Evolutionary conservation across 2,797 vertebrate species (phyloP), one percentile per base, ranked within the genome.

Genomic region (Chelmon rostratus): DNA sequence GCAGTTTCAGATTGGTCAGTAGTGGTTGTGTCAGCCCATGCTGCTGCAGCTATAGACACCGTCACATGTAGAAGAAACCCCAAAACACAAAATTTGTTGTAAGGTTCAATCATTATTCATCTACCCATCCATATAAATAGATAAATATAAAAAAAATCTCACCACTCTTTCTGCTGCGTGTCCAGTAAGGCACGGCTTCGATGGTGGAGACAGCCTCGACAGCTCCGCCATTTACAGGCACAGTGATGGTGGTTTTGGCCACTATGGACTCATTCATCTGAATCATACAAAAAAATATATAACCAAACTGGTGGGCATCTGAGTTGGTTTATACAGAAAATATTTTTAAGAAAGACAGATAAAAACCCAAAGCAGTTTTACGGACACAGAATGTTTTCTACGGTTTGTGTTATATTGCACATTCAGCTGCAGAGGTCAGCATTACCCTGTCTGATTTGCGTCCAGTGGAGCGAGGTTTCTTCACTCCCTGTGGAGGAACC

Each of bases 251-350:
- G 44, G 97, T 98, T 94, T 97, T 98, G 23, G 97, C 94, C 59
- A 98, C 96, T 69, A 98, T 96, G 28, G 97, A 98, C 68, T 98
- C 97, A 47, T 99, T 98, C 19, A 93, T 95, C 97, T 99, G 62
- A 75, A 82, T 68, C 4, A 61, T 10, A 73, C 3, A 33, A 40
- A 67, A 15, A 10, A 37, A 44, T 50, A 76, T 52, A n/a, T 23
- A 68, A 46, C 12, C 6, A 86, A 72, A 61, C 7, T 23, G 4
- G 21, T 15, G 5, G 7, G 49, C 6, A 40, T 69, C 65, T 38
- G 2, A 53, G 16, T 6, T 67, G n/a, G 5, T 28, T 35, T 12
- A n/a, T 1, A 21, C 13, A 31, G 7, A 33, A 18, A 47, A 47
- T 8, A 1, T 21, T 8, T 28, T 5, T 16, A 23, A 40, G 21